phyloP scores from a whole-genome alignment of 2,113 vertebrate species.

The Oncorhynchus keta region DNA sequence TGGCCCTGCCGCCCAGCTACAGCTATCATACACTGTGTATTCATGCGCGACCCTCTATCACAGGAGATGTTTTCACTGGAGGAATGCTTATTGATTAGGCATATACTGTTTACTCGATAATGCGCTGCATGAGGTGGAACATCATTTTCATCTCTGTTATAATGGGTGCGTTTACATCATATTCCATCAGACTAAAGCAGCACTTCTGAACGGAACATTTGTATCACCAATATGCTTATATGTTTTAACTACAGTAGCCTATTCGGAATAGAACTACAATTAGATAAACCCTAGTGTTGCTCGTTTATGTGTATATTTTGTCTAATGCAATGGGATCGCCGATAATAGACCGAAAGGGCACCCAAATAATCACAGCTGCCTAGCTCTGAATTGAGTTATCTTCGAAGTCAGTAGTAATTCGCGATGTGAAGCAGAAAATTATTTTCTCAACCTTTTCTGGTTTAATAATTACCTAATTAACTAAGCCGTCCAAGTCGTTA shows the following conservation, averaged over 20 bases:
- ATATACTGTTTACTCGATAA: not conserved
- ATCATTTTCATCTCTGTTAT: not conserved
- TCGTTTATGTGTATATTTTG: not conserved
- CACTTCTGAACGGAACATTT: not conserved
- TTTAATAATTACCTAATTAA: slow-evolving; percentile 66
- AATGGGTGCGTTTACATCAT: not conserved
- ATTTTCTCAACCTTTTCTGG: slow-evolving; percentile 55
- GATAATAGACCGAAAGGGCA: not conserved
- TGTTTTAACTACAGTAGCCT: not conserved
- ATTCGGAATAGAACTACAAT: not conserved
- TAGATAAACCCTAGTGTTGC: not conserved
- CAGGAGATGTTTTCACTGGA: not conserved
- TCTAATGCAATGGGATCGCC: not conserved
- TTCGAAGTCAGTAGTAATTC: slow-evolving; percentile 32
- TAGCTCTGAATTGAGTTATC: slow-evolving; percentile 22
- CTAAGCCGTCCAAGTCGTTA: slow-evolving; percentile 47
- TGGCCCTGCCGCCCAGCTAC: not conserved
- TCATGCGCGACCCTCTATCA: not conserved
- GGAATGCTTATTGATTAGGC: not conserved
- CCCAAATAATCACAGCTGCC: slow-evolving; percentile 39
- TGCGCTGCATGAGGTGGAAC: not conserved
- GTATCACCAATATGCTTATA: not conserved
- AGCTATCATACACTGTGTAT: not conserved
- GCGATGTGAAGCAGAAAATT: slow-evolving; percentile 53
- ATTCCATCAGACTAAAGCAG: not conserved